Percentiles rank a stretch among this genome's conserved stretches.
These are phyloP conservation scores for Cottoperca gobio DNA, from an alignment of 2,797 vertebrate species.

Conservation along the genomic window DNA sequence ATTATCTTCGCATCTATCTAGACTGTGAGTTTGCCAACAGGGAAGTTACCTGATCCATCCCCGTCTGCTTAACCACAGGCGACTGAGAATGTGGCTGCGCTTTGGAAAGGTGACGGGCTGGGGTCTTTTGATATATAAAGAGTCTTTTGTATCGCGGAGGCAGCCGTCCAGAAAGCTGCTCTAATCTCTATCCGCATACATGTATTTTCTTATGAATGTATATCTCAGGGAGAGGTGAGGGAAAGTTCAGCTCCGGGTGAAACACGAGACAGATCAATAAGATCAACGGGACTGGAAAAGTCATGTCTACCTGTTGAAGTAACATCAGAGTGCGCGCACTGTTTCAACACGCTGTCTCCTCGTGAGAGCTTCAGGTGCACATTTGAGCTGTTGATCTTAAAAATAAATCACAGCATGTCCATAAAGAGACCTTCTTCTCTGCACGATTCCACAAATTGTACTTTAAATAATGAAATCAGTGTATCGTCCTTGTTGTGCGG, in stretches of 20 bases:
- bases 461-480: conserved; percentile 1
- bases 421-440: not conserved
- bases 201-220: conserved; percentile 48
- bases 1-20: conserved; percentile 68
- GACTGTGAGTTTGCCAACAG: conserved; percentile 73
- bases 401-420: not conserved
- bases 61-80: conserved; percentile 69
- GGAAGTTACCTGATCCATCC: conserved; percentile 65
- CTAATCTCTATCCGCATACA: conserved; percentile 51
- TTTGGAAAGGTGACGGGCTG: conserved; percentile 44
- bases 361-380: conserved; percentile 10
- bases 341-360: conserved; percentile 14
- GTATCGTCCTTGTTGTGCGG: conserved; percentile 4
- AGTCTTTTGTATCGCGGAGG: conserved; percentile 71
- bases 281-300: conserved; percentile 50
- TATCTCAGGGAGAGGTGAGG: conserved; percentile 64
- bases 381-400: conserved; percentile 17
- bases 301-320: conserved; percentile 48
- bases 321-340: conserved; percentile 41
- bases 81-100: conserved; percentile 47
- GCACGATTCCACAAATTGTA: too few species aligned
- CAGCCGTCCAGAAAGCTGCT: conserved; percentile 59
- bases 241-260: conserved; percentile 65
- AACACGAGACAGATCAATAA: conserved; percentile 68
- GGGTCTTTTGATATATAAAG: conserved; percentile 61